Base-by-base conservation (phyloP, 2,113 vertebrate species). In the Melanerpes formicivorus region DNA sequence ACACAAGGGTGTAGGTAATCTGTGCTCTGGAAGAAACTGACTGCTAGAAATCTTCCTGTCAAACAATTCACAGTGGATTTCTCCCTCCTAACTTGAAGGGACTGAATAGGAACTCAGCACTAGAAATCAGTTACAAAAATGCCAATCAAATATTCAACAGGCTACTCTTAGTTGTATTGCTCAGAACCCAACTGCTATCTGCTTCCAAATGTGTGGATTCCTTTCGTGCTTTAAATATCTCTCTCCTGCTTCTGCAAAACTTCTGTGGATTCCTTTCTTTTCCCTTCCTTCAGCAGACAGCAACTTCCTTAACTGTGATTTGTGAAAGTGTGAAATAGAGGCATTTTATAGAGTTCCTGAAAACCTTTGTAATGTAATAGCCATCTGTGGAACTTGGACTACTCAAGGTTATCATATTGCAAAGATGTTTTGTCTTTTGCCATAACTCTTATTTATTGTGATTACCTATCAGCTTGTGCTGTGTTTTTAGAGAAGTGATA, bases 1-100 rank as follows among this genome's bases (percentile, higher is more conserved):
- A 95, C 92, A 78, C 54, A 48, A 63, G 56, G 60, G n/a, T 95
- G 83, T 91, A 79, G 80, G 76, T 88, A 93, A 95, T 97, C 94
- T 83, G 70, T 50, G 83, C 82, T 95, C 69, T 96, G 82, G 93
- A 95, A 52, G 13, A 44, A 93, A 79, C 4, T 0, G 14, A 74
- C 71, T 91, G 87, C 22, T 50, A 34, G 56, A 93, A 83, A 48
- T 70, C 44, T 78, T 84, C 50, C 56, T 63, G 56, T 85, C 60
- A 84, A 82, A 65, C 5, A 59, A 42, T n/a, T 46, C 40, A 14
- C 11, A 25, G 56, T 11, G 14, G 92, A 15, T 62, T 88, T 90
- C 21, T 92, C 67, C 25, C 95, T 90, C 90, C 87, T 69, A 83
- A 42, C 44, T 58, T 70, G 44, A 60, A 29, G 18, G 27, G 4